Conservation (phyloP, 2,113 vertebrate genomes). For the Oncorhynchus masou region DNA sequence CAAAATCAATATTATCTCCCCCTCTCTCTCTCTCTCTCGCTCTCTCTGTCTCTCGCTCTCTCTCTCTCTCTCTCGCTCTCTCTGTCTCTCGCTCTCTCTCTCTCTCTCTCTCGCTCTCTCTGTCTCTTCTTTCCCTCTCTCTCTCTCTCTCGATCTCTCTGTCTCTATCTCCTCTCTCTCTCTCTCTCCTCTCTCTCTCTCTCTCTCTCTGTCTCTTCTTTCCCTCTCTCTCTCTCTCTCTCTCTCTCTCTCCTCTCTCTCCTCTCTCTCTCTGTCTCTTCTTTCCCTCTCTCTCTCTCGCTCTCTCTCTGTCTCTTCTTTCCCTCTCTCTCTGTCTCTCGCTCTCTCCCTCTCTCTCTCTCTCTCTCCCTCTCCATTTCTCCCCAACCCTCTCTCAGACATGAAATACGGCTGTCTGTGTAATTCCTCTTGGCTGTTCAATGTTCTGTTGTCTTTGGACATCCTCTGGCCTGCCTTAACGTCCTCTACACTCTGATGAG, state of each 20-base stretch:
- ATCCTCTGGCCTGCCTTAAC: neutral
- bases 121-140: neutral
- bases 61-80: neutral
- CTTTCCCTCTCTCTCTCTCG: too few relatives aligned
- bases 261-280: too few relatives aligned
- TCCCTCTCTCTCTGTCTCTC: neutral
- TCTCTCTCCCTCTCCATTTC: neutral
- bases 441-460: constrained; percentile 14
- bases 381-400: neutral
- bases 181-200: too few relatives aligned
- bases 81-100: neutral
- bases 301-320: neutral
- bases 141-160: neutral
- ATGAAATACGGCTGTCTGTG: constrained; percentile 5
- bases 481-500: neutral
- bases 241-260: neutral
- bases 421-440: neutral
- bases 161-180: neutral
- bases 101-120: neutral
- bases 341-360: neutral
- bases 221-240: neutral
- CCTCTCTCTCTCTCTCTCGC: neutral
- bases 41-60: neutral
- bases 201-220: too few relatives aligned
- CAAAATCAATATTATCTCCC: neutral